These are phyloP conservation scores for Eira barbara DNA, from an alignment of 2,113 vertebrate species.

Conservation along the genomic window DNA sequence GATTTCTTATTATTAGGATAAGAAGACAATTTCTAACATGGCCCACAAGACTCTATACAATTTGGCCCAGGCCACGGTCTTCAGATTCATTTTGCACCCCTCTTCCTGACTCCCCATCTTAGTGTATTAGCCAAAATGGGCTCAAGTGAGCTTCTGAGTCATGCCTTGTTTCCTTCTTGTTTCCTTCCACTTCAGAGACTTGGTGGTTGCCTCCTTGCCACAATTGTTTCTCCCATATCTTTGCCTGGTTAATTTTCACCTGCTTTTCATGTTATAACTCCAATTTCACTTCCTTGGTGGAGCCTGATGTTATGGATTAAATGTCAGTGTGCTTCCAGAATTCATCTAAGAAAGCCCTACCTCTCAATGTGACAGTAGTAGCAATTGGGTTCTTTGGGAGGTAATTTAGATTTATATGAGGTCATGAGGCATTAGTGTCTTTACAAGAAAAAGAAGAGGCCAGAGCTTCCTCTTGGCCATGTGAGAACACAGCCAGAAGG, in stretches of 20 bases:
- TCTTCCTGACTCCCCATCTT: fast-evolving
- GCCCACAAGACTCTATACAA: neutral
- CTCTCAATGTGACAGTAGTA: neutral
- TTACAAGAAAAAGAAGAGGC: neutral
- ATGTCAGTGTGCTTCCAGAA: neutral
- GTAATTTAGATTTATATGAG: neutral
- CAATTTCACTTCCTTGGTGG: neutral
- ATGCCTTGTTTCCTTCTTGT: neutral
- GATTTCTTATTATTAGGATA: neutral
- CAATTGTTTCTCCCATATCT: neutral
- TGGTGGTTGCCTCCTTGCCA: neutral
- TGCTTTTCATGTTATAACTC: neutral
- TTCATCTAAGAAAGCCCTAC: neutral
- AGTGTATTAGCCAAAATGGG: neutral
- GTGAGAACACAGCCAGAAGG: neutral
- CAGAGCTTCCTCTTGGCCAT: neutral
- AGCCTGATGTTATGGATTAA: neutral
- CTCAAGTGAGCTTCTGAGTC: neutral
- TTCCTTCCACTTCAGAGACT: neutral
- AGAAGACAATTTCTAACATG: neutral
- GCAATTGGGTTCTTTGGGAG: neutral
- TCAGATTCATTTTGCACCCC: neutral
- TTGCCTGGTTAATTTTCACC: neutral
- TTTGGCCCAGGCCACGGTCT: neutral
- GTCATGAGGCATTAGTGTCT: neutral